Evolutionary conservation across 2,888 invertebrate species (phyloP), one percentile per base, ranked within the genome.

Genomic region (Eupithecia exiguata): DNA sequence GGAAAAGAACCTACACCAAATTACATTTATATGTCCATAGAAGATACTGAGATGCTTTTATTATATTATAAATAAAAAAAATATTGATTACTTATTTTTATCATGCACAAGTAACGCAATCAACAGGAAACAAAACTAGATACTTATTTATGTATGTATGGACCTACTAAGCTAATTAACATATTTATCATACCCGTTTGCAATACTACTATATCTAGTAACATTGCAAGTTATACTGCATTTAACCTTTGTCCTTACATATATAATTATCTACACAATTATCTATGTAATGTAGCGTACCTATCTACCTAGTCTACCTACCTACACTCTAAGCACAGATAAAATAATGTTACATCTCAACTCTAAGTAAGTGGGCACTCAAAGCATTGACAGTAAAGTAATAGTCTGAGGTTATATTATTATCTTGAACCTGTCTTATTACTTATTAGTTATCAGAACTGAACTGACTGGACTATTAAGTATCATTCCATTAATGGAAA

Each of bases 351-450:
- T n/a, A n/a, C n/a, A n/a, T n/a, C n/a, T n/a, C n/a, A n/a, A n/a
- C 4, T 30, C 30, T 30, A 30, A 53, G 10, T 53, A 21, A 53
- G 49, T 53, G 21, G 21, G 21, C 9, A 53, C 21, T 49, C 18
- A 10, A n/a, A 49, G 43, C 43, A 43, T 18, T 43, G 5, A 43
- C 5, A 49, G n/a, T 49, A n/a, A n/a, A 53, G 9, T 21, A 53
- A 25, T 58, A 25, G 25, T 25, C 21, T 58, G 21, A 25, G 58
- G 21, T 58, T 58, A 25, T 5, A 25, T 14, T 53, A 53, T 53
- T 25, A 58, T 58, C 25, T n/a, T 58, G 58, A 53, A 53, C 53
- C 53, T 58, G 58, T 25, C n/a, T n/a, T n/a, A n/a, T n/a, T n/a
- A n/a, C n/a, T n/a, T 12, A 12, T 25, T 58, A 21, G 49, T 1